Percentiles rank a stretch among this genome's conserved stretches.
Conservation (phyloP, 2,113 vertebrate species). For the Sigmodon hispidus region DNA sequence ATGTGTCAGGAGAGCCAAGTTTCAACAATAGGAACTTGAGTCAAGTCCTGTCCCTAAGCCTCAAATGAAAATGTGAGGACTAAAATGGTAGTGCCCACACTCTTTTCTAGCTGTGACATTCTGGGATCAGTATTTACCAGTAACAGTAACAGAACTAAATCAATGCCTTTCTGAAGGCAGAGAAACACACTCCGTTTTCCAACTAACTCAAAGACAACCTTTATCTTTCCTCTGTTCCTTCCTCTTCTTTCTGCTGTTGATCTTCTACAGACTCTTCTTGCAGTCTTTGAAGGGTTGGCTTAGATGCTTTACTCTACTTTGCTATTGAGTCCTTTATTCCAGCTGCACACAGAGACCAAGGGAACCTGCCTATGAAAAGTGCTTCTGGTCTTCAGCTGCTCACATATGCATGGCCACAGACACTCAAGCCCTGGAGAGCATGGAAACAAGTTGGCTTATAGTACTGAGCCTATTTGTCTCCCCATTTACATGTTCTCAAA, state of each 20-base stretch:
- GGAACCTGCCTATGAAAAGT: neutral
- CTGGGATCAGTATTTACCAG: neutral
- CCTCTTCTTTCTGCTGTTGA: neutral
- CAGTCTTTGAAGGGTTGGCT: neutral
- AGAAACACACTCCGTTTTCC: neutral
- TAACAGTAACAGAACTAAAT: slow-evolving; percentile 7
- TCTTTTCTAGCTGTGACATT: slow-evolving; percentile 17
- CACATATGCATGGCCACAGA: neutral
- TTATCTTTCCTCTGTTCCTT: neutral
- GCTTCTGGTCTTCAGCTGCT: neutral
- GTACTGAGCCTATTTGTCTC: neutral
- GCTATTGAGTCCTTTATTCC: neutral
- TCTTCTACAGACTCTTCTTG: neutral
- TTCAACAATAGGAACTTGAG: neutral
- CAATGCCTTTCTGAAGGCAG: neutral
- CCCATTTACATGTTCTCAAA: slow-evolving; percentile 60
- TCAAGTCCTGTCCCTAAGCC: slow-evolving; percentile 8
- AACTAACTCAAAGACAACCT: neutral
- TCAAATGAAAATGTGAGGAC: neutral
- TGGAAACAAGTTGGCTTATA: slow-evolving; percentile 10
- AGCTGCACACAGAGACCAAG: neutral
- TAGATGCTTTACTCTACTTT: slow-evolving; percentile 9
- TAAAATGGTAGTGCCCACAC: neutral
- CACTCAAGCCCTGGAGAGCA: neutral
- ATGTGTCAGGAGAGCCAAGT: neutral